phyloP scores from a whole-genome alignment of 2,113 vertebrate genomes.

The Neodon shergylaensis region DNA sequence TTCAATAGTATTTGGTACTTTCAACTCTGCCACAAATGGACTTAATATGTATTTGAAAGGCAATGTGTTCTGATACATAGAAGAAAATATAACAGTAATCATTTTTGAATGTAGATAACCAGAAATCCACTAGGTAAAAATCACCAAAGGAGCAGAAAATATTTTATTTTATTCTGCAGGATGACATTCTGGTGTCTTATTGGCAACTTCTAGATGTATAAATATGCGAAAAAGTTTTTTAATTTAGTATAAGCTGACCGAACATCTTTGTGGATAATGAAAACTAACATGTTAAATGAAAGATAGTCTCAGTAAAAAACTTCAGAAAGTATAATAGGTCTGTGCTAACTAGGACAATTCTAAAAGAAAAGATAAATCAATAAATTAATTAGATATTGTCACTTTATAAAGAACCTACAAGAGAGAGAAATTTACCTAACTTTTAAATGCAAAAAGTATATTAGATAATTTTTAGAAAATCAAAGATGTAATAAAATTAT shows the following conservation, averaged over 20 bases:
- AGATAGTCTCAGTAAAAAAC: neutral
- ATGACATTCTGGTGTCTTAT: neutral
- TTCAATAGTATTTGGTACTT: neutral
- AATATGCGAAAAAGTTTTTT: constrained; percentile 25
- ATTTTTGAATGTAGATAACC: constrained; percentile 27
- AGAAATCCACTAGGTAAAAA: neutral
- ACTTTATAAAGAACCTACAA: neutral
- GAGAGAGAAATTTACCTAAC: neutral
- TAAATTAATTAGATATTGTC: neutral
- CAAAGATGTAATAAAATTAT: neutral
- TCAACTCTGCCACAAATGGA: constrained; percentile 28
- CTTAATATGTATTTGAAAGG: neutral
- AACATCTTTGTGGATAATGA: constrained; percentile 8
- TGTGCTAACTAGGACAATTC: constrained; percentile 25
- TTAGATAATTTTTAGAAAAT: constrained; percentile 1
- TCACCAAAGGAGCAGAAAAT: neutral
- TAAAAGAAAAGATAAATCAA: constrained; percentile 3
- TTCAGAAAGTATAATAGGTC: neutral
- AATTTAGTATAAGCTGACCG: constrained; percentile 31
- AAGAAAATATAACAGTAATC: neutral
- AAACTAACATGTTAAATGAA: constrained; percentile 5
- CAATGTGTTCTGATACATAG: neutral
- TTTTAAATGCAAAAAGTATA: neutral
- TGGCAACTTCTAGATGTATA: neutral
- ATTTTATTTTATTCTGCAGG: constrained; percentile 56